Percentiles rank a stretch among this genome's conserved stretches.
phyloP scores from a whole-genome alignment of 2,797 vertebrate genomes.

The Protosalanx chinensis region DNA sequence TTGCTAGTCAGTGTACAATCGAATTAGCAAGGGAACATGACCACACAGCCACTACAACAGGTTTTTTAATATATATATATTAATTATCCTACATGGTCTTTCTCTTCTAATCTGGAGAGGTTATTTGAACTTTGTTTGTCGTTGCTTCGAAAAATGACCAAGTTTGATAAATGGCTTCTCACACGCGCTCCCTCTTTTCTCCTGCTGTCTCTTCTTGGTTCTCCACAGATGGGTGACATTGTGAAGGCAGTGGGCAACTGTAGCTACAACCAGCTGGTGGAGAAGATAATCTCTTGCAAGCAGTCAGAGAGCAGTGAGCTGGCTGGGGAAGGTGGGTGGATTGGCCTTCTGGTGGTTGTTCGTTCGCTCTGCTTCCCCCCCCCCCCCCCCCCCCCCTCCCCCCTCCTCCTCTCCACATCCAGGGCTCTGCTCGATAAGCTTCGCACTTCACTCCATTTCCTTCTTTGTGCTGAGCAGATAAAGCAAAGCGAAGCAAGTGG shows the following conservation, averaged over 20 bases:
- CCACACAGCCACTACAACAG: neutral
- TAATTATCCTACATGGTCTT: neutral
- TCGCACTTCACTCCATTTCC: neutral
- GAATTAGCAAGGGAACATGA: neutral
- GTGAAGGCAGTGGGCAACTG: slow-evolving; percentile 96
- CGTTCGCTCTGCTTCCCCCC: neutral
- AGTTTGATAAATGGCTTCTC: slow-evolving; percentile 37
- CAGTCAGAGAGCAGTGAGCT: slow-evolving; percentile 94
- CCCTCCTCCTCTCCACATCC: neutral
- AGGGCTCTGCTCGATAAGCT: neutral
- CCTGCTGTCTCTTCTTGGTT: slow-evolving; percentile 41
- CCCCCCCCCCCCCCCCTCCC: too few relatives aligned
- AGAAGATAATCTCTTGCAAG: slow-evolving; percentile 98
- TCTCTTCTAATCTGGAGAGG: neutral
- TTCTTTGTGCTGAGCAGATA: slow-evolving; percentile 8
- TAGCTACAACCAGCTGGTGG: slow-evolving; percentile 99
- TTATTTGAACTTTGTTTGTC: neutral
- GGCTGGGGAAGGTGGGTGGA: slow-evolving; percentile 89
- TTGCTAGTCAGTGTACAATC: slow-evolving; percentile 25
- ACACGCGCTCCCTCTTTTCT: slow-evolving; percentile 35
- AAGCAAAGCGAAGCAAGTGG: neutral
- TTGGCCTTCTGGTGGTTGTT: neutral
- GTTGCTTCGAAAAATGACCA: neutral
- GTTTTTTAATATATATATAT: neutral
- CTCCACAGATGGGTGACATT: slow-evolving; percentile 87